Conservation (phyloP, 2,888 invertebrate genomes). For the Napeogenes sylphis region DNA sequence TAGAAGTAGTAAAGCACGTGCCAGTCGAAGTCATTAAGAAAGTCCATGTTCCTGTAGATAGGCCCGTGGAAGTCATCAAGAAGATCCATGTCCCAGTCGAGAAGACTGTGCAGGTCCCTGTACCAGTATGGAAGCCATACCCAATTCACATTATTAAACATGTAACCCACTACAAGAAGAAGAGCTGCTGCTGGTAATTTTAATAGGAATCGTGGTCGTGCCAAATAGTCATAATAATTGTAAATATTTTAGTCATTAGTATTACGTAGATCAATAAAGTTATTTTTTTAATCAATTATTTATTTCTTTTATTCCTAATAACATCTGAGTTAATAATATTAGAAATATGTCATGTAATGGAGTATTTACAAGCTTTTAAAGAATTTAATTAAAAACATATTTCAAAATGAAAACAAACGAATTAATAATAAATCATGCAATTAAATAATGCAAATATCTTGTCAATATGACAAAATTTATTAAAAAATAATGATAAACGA, state of each 20-base stretch:
- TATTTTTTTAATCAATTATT: conserved; percentile 33
- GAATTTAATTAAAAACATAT: too few species aligned
- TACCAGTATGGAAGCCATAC: conserved; percentile 69
- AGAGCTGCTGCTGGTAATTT: conserved; percentile 66
- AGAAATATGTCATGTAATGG: too few species aligned
- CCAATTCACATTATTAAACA: conserved; percentile 72
- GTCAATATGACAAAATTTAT: too few species aligned
- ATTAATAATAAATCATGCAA: too few species aligned
- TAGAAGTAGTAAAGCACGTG: conserved; percentile 62
- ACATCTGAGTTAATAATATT: too few species aligned
- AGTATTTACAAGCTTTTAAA: too few species aligned
- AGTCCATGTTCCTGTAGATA: conserved; percentile 63
- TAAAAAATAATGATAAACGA: too few species aligned
- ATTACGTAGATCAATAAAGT: conserved; percentile 50
- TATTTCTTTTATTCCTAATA: conserved; percentile 7
- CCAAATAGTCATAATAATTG: conserved; percentile 72
- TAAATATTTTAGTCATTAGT: conserved; percentile 73
- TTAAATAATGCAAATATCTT: too few species aligned
- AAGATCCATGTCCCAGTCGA: conserved; percentile 65
- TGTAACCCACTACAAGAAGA: conserved; percentile 71
- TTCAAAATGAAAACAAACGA: too few species aligned
- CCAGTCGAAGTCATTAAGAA: conserved; percentile 67
- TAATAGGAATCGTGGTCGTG: conserved; percentile 55
- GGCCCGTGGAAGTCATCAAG: conserved; percentile 69
- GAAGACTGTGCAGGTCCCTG: conserved; percentile 67